Conservation (phyloP, 92 coral and sea anemone species). For the Palythoa caribaeorum region DNA sequence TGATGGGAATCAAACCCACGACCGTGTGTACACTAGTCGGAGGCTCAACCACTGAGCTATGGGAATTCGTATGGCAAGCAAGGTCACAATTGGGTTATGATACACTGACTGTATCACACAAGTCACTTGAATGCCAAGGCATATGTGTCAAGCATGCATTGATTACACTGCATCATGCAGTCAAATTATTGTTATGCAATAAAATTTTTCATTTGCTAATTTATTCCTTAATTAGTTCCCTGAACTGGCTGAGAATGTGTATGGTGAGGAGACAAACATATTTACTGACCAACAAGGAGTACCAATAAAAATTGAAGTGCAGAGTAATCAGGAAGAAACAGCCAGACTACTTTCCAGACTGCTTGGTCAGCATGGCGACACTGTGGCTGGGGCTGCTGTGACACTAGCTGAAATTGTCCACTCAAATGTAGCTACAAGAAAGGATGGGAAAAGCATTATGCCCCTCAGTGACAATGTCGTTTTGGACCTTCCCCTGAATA, state of each 20-base stretch:
- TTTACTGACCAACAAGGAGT: constrained; percentile 69
- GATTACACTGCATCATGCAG: no score
- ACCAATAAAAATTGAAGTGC: constrained; percentile 61
- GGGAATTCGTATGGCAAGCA: no score
- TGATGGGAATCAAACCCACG: no score
- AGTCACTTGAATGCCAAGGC: no score
- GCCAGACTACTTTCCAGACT: constrained; percentile 54
- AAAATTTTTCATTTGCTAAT: background rate
- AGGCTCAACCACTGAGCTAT: no score
- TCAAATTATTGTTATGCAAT: background rate
- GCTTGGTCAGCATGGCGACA: constrained; percentile 46
- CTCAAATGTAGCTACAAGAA: constrained; percentile 34
- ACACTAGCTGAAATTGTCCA: constrained; percentile 70
- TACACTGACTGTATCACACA: no score
- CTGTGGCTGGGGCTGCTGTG: constrained; percentile 45
- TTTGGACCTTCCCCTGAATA: constrained; percentile 48
- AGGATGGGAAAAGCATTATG: constrained; percentile 8
- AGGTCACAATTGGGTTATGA: no score
- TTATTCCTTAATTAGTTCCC: constrained; percentile 58
- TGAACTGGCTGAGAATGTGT: constrained; percentile 62
- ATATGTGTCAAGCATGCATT: no score
- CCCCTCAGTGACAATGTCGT: background rate
- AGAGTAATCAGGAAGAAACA: constrained; percentile 37
- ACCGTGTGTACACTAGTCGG: no score
- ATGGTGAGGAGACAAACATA: constrained; percentile 78